A percentile compares a stretch with the other conserved stretches of the same genome.
Conservation (phyloP, 2,113 vertebrate genomes). For the Nesogale talazaci region DNA sequence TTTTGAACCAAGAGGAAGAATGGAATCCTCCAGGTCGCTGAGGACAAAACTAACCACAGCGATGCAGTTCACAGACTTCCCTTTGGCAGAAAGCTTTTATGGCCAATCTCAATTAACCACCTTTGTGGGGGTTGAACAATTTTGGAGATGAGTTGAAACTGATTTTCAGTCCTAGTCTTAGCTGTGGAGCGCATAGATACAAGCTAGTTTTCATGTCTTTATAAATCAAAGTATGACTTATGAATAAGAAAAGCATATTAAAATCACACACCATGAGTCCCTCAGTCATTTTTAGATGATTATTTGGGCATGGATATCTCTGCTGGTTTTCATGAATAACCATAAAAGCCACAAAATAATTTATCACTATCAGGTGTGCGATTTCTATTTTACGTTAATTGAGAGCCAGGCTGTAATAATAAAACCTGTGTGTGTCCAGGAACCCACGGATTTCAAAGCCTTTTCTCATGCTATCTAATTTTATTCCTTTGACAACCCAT, state of each 20-base stretch:
- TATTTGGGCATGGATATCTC: conserved; percentile 43
- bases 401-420: conserved; percentile 21
- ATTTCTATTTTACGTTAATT: conserved; percentile 38
- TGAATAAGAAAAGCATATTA: conserved; percentile 50
- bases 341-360: conserved; percentile 8
- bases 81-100: background rate
- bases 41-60: background rate
- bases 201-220: conserved; percentile 39
- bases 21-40: background rate
- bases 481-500: background rate
- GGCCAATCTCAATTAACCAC: background rate
- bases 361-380: conserved; percentile 32
- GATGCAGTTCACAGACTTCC: background rate
- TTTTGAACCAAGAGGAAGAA: background rate
- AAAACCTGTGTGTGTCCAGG: background rate
- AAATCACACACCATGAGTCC: background rate
- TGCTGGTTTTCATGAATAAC: conserved; percentile 39
- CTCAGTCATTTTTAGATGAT: conserved; percentile 56
- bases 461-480: background rate
- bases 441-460: background rate
- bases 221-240: conserved; percentile 36
- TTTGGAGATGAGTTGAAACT: background rate
- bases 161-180: conserved; percentile 42
- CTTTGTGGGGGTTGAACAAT: background rate
- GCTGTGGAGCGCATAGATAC: background rate